Percentiles rank a stretch among this genome's conserved stretches.
These are phyloP conservation scores for Nasonia longicornis DNA, from an alignment of 1,140 invertebrate species.

Conservation along the genomic window DNA sequence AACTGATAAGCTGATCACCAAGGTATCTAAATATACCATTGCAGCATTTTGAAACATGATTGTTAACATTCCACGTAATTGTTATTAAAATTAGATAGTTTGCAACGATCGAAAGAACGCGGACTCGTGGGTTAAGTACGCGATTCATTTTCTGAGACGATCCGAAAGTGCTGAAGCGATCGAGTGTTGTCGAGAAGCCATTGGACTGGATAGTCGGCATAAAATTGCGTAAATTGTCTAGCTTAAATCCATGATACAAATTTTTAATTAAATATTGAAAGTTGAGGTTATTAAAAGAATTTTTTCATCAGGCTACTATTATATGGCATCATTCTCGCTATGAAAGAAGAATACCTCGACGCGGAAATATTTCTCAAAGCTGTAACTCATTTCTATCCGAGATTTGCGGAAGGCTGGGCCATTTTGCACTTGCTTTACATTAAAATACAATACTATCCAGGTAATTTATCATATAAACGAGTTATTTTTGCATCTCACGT, in stretches of 20 bases:
- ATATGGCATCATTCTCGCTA: constrained; percentile 49
- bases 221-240: constrained; percentile 49
- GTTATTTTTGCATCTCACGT: neutral
- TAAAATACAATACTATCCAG: constrained; percentile 53
- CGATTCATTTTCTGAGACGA: constrained; percentile 49
- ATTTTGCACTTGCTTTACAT: constrained; percentile 55
- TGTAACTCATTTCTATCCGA: constrained; percentile 52
- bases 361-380: constrained; percentile 53
- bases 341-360: constrained; percentile 45
- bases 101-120: constrained; percentile 41
- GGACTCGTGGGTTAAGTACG: constrained; percentile 51
- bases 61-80: neutral
- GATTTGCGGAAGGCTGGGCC: constrained; percentile 54
- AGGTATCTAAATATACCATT: constrained; percentile 32
- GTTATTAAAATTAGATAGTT: constrained; percentile 42
- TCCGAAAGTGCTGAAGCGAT: constrained; percentile 49
- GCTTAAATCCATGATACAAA: neutral
- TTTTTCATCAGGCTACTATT: constrained; percentile 49
- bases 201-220: constrained; percentile 49
- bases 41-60: neutral
- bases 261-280: too few relatives aligned
- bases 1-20: constrained; percentile 44
- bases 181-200: constrained; percentile 53
- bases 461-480: constrained; percentile 38
- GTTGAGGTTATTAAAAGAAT: neutral